Evolutionary conservation across 2,888 invertebrate genomes (phyloP).

Genomic region (Eristalis arbustorum): DNA sequence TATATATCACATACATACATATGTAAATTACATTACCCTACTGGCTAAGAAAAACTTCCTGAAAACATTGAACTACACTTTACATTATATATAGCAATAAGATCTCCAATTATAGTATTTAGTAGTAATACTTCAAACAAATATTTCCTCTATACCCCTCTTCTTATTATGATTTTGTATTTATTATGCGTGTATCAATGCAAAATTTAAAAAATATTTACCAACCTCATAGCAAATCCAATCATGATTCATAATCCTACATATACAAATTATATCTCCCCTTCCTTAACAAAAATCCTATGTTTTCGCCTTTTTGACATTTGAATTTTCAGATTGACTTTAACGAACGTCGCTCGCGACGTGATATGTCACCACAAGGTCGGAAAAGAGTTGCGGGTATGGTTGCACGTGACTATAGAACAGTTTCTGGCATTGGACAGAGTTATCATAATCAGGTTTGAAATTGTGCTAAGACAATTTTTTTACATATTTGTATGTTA

Average conservation of each 20-base stretch:
- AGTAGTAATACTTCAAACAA: too few relatives aligned
- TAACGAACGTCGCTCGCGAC: conserved; percentile 84
- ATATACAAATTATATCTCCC: neutral
- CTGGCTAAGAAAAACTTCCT: too few relatives aligned
- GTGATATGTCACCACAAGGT: conserved; percentile 91
- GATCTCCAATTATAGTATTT: too few relatives aligned
- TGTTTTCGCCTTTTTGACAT: conserved; percentile 35
- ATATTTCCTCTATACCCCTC: too few relatives aligned
- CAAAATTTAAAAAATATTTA: neutral
- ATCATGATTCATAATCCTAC: neutral
- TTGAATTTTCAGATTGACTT: conserved; percentile 81
- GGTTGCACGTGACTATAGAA: conserved; percentile 83
- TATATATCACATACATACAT: too few relatives aligned
- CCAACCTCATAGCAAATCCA: neutral
- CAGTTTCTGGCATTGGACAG: conserved; percentile 81
- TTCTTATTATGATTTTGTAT: too few relatives aligned
- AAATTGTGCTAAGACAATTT: conserved; percentile 48
- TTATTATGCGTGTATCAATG: too few relatives aligned
- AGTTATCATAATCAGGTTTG: conserved; percentile 81
- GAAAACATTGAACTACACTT: too few relatives aligned
- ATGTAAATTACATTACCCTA: too few relatives aligned
- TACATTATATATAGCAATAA: too few relatives aligned
- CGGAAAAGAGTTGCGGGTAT: conserved; percentile 86
- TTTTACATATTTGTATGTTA: neutral
- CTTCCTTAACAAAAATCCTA: neutral